These are phyloP conservation scores for Pachycephus smyrnensis DNA, from an alignment of 2,888 invertebrate species.

Conservation along the genomic window DNA sequence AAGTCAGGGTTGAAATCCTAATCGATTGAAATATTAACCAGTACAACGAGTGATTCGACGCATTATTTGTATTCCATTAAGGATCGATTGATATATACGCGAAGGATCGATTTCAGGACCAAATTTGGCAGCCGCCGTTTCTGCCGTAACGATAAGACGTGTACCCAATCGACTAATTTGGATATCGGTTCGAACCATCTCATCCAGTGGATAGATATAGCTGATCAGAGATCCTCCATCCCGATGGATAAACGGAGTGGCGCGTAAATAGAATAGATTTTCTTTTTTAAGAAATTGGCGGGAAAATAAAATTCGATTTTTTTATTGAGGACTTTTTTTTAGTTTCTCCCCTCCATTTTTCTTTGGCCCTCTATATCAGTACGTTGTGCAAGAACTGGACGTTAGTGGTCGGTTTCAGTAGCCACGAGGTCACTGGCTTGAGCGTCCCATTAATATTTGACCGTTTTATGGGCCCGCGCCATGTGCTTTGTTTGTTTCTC, in stretches of 20 bases:
- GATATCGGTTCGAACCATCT: neutral
- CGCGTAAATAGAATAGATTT: neutral
- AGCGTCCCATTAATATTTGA: neutral
- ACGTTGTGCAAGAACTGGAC: neutral
- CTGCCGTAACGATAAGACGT: neutral
- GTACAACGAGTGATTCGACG: neutral
- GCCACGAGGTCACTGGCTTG: neutral
- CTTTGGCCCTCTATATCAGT: neutral
- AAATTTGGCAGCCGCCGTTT: neutral
- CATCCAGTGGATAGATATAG: neutral
- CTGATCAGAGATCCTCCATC: neutral
- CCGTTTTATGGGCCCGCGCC: neutral
- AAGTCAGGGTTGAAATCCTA: neutral
- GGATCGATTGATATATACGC: neutral
- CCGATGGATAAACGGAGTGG: neutral
- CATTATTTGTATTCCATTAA: neutral
- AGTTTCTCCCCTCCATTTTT: neutral
- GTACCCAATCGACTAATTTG: neutral
- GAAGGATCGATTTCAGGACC: neutral
- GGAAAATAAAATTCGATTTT: neutral
- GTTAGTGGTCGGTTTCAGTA: neutral
- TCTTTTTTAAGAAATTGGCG: neutral
- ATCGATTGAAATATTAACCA: neutral
- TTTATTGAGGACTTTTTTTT: neutral
- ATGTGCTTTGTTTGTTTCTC: constrained; percentile 22